Evolutionary conservation across 2,113 vertebrate genomes (phyloP).

Genomic region (Nothoprocta pentlandii): DNA sequence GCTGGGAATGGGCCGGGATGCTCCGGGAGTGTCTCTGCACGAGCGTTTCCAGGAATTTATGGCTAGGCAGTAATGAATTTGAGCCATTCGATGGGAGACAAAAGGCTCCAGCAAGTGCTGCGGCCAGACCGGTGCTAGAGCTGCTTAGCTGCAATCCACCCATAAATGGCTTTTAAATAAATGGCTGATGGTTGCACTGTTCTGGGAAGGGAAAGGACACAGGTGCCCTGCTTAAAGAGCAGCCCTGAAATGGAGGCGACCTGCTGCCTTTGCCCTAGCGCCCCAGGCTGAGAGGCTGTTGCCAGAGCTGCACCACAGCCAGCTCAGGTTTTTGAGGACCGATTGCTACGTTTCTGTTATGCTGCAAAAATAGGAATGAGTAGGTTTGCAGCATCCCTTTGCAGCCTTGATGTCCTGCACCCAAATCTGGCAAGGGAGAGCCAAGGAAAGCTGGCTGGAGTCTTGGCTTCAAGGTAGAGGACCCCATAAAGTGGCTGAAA

Average conservation of each 20-base stretch:
- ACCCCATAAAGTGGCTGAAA: not conserved
- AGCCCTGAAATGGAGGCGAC: not conserved
- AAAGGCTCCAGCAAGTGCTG: not conserved
- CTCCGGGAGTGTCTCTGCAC: not conserved
- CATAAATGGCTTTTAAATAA: not conserved
- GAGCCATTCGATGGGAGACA: not conserved
- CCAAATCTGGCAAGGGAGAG: not conserved
- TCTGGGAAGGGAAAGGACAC: not conserved
- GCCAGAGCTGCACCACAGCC: not conserved
- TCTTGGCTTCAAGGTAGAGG: not conserved
- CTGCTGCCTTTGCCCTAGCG: not conserved
- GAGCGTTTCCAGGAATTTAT: not conserved
- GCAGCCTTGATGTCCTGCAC: no score
- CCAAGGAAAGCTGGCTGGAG: not conserved
- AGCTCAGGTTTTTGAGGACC: fast-evolving
- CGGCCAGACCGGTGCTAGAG: not conserved
- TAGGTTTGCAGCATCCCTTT: not conserved
- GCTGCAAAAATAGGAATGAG: not conserved
- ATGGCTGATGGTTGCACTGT: not conserved
- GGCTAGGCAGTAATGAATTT: not conserved
- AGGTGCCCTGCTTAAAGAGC: not conserved
- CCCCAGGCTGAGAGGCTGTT: not conserved
- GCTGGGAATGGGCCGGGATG: not conserved
- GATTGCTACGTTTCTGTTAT: not conserved
- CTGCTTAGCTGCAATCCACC: not conserved